phyloP scores from a whole-genome alignment of 2,797 vertebrate species.

The Fundulus diaphanus region DNA sequence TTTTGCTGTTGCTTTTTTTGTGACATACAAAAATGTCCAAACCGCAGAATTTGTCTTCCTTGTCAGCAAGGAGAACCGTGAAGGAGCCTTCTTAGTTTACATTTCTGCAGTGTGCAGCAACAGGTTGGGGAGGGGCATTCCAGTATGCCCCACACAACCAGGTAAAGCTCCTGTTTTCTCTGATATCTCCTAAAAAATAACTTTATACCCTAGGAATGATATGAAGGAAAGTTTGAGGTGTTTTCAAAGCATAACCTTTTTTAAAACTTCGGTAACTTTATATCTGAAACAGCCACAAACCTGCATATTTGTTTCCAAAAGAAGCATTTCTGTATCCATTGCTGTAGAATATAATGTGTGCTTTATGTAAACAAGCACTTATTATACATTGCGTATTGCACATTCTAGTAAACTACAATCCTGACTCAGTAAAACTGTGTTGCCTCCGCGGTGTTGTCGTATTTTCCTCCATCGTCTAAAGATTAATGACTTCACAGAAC shows the following conservation, averaged over 20 bases:
- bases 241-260: neutral
- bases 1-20: too few species aligned
- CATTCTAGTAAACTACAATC: slow-evolving; percentile 56
- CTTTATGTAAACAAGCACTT: slow-evolving; percentile 49
- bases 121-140: too few species aligned
- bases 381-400: slow-evolving; percentile 46
- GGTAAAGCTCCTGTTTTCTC: neutral
- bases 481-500: slow-evolving; percentile 74
- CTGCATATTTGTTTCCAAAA: neutral
- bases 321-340: neutral
- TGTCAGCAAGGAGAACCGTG: too few species aligned
- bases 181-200: neutral
- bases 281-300: neutral
- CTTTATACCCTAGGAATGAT: neutral
- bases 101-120: too few species aligned
- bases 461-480: slow-evolving; percentile 68
- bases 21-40: too few species aligned
- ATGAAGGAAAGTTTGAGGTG: neutral
- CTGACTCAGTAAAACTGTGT: slow-evolving; percentile 61
- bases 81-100: too few species aligned
- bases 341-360: slow-evolving; percentile 15
- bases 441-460: slow-evolving; percentile 61
- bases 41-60: too few species aligned
- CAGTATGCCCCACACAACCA: neutral
- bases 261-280: neutral